A percentile compares a stretch with the other conserved stretches of the same genome.
phyloP scores from a whole-genome alignment of 2,888 invertebrate genomes.

The Congeria kusceri region DNA sequence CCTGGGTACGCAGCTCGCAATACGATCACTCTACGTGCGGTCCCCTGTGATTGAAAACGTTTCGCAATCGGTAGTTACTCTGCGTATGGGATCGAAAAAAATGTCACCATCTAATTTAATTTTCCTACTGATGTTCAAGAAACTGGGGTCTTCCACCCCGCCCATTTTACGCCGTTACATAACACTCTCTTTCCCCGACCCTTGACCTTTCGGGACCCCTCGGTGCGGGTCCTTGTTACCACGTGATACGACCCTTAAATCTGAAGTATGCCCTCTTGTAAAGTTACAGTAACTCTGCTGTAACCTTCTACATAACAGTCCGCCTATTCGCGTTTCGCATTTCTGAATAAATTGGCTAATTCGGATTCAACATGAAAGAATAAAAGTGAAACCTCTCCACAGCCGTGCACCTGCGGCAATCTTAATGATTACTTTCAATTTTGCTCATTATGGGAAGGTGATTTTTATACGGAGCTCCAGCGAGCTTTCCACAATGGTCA shows the following conservation, averaged over 20 bases:
- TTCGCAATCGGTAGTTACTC: not conserved
- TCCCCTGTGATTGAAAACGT: not conserved
- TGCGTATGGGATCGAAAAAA: not conserved
- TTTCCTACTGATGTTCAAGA: not conserved
- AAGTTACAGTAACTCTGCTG: constrained; percentile 32
- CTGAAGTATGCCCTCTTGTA: constrained; percentile 18
- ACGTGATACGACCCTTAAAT: constrained; percentile 33
- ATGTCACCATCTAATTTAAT: constrained; percentile 36
- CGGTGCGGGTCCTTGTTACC: constrained; percentile 9
- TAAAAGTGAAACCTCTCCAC: constrained; percentile 51
- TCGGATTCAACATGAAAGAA: constrained; percentile 43
- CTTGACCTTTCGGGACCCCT: constrained; percentile 11
- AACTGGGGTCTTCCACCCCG: constrained; percentile 1
- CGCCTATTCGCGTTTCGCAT: constrained; percentile 48
- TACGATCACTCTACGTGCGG: too few species aligned
- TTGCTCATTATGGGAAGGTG: constrained; percentile 54
- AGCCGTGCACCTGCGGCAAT: constrained; percentile 52
- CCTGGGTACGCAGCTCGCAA: too few species aligned
- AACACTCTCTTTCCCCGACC: constrained; percentile 20
- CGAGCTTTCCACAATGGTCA: constrained; percentile 48
- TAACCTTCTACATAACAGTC: constrained; percentile 47
- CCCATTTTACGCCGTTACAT: constrained; percentile 3
- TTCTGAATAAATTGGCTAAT: constrained; percentile 63
- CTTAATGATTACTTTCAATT: constrained; percentile 58
- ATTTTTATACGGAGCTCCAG: constrained; percentile 52